These are phyloP conservation scores for Pitta sordida DNA, from an alignment of 2,113 vertebrate genomes.

Conservation along the genomic window DNA sequence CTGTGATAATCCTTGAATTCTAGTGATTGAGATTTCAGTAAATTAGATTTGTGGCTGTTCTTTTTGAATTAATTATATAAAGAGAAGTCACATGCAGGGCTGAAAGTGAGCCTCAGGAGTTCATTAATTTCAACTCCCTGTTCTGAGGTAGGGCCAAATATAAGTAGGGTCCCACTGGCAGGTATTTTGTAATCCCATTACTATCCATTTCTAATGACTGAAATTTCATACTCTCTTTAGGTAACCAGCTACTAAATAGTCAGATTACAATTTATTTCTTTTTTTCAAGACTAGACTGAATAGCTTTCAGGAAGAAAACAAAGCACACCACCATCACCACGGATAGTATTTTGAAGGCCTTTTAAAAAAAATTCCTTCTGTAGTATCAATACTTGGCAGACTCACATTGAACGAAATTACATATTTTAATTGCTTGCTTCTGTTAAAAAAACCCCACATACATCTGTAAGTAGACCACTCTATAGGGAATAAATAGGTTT, in stretches of 20 bases:
- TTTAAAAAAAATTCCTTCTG: background rate
- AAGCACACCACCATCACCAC: background rate
- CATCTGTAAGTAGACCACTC: background rate
- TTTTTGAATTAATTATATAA: constrained; percentile 30
- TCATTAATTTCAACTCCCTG: background rate
- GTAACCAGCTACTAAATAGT: background rate
- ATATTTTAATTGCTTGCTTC: background rate
- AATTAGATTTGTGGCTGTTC: background rate
- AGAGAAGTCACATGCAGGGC: background rate
- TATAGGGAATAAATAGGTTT: background rate
- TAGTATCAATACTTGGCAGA: background rate
- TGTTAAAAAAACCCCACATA: background rate
- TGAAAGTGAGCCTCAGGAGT: background rate
- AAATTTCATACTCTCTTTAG: background rate
- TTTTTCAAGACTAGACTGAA: background rate
- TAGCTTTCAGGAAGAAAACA: background rate
- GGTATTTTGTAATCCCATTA: background rate
- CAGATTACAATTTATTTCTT: background rate
- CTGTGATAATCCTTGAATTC: background rate
- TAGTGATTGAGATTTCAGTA: constrained; percentile 32
- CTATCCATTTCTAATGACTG: background rate
- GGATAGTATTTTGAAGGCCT: background rate
- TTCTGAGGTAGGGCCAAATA: background rate
- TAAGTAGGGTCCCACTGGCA: background rate
- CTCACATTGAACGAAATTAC: background rate